A percentile compares a stretch with the other conserved stretches of the same genome.
Evolutionary conservation across 2,888 invertebrate genomes (phyloP).

Genomic region (Cenopis cana): DNA sequence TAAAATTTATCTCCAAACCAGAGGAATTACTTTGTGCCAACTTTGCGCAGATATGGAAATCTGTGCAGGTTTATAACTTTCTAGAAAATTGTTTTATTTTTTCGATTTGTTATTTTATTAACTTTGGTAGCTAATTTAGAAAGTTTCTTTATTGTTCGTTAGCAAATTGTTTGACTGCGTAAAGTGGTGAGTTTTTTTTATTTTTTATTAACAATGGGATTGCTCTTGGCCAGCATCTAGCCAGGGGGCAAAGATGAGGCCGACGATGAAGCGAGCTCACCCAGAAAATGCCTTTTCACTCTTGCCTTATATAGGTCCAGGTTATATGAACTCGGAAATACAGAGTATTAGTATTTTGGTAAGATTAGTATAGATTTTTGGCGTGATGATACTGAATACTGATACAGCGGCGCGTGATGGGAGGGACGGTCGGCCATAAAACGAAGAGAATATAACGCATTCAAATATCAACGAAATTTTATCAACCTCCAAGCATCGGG

Average conservation of each 20-base stretch:
- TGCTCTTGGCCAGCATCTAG: no score
- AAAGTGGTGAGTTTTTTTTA: constrained; percentile 47
- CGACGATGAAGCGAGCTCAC: no score
- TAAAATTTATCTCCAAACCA: constrained; percentile 80
- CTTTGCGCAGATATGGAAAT: constrained; percentile 79
- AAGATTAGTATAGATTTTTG: constrained; percentile 69
- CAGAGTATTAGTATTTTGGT: constrained; percentile 54
- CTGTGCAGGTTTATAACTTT: constrained; percentile 78
- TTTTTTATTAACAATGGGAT: no score
- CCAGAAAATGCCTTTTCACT: no score
- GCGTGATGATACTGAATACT: constrained; percentile 66
- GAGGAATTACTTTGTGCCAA: constrained; percentile 80
- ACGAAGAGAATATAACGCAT: constrained; percentile 77
- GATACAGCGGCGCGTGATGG: constrained; percentile 64
- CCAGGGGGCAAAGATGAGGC: no score
- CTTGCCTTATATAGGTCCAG: no score
- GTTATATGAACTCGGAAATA: no score
- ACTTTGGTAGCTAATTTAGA: constrained; percentile 65
- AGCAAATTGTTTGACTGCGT: constrained; percentile 60
- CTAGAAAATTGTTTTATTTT: constrained; percentile 74
- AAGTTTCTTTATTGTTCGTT: constrained; percentile 67
- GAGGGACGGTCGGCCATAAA: constrained; percentile 69
- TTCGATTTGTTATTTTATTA: constrained; percentile 73
- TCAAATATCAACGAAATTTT: constrained; percentile 82
- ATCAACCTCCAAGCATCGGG: constrained; percentile 76